These are phyloP conservation scores for Drosophila serrata DNA, from an alignment of 1,140 invertebrate species.

Conservation along the genomic window DNA sequence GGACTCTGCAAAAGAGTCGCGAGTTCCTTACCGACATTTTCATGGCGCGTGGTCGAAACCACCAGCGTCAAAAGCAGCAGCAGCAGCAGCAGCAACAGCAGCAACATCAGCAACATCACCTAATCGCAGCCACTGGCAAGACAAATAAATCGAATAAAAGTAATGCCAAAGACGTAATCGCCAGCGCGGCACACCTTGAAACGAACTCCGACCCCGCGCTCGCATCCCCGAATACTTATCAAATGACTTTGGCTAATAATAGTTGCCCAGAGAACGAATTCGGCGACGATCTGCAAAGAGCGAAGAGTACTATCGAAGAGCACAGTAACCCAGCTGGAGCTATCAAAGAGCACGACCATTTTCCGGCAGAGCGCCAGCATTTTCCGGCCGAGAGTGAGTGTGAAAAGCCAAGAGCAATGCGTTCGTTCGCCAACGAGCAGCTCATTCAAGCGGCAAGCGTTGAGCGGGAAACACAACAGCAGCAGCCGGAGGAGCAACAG, in stretches of 20 bases:
- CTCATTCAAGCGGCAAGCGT: constrained; percentile 81
- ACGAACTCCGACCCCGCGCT: constrained; percentile 84
- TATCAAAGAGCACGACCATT: constrained; percentile 15
- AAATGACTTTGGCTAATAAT: constrained; percentile 85
- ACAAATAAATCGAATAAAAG: constrained; percentile 47
- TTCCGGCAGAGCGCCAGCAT: constrained; percentile 26
- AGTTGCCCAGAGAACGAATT: constrained; percentile 52
- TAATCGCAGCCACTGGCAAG: constrained; percentile 31
- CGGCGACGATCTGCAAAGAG: constrained; percentile 27
- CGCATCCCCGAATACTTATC: constrained; percentile 82
- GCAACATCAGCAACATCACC: constrained; percentile 22
- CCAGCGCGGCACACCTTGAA: constrained; percentile 76
- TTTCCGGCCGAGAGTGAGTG: constrained; percentile 30
- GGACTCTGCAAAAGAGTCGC: constrained; percentile 74
- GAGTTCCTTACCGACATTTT: constrained; percentile 80
- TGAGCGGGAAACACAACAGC: constrained; percentile 59
- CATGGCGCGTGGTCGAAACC: constrained; percentile 85
- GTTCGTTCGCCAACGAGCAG: constrained; percentile 23
- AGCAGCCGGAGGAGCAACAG: constrained; percentile 34
- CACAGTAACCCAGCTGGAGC: constrained; percentile 75
- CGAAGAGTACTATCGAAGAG: constrained; percentile 30
- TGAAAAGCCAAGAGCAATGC: constrained; percentile 27
- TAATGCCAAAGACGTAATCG: constrained; percentile 68
- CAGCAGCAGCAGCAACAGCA: constrained; percentile 35
- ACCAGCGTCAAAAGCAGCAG: constrained; percentile 66